These are phyloP conservation scores for Paguma larvata DNA, from an alignment of 2,797 vertebrate genomes.

Conservation along the genomic window DNA sequence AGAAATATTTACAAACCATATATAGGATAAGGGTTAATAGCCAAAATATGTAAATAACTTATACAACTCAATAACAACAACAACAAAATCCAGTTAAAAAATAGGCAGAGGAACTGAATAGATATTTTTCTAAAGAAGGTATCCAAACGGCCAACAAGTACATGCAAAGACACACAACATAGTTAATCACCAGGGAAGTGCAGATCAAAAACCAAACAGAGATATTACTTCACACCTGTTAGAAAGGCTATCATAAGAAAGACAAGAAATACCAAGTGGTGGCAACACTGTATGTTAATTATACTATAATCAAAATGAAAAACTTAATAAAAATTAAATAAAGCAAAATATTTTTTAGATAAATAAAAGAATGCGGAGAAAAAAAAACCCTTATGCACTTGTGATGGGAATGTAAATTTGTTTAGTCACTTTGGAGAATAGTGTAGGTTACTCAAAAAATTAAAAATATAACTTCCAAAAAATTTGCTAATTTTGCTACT, in stretches of 20 bases:
- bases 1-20: background rate
- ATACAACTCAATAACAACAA: background rate
- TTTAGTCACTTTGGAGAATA: background rate
- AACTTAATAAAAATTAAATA: background rate
- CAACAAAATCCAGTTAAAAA: background rate
- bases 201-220: background rate
- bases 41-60: background rate
- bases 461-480: background rate
- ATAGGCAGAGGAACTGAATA: background rate
- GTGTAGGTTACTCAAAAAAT: background rate
- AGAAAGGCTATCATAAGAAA: background rate
- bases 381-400: background rate
- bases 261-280: background rate
- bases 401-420: background rate
- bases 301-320: background rate
- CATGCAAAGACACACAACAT: background rate
- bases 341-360: background rate
- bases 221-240: background rate
- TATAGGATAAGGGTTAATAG: background rate
- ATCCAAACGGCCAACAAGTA: background rate
- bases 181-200: background rate
- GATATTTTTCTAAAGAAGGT: background rate
- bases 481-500: background rate
- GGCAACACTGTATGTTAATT: background rate
- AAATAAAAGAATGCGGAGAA: background rate